A percentile compares a stretch with the other conserved stretches of the same genome.
Evolutionary conservation across 2,113 vertebrate genomes (phyloP).

Genomic region (Dicaeum eximium): DNA sequence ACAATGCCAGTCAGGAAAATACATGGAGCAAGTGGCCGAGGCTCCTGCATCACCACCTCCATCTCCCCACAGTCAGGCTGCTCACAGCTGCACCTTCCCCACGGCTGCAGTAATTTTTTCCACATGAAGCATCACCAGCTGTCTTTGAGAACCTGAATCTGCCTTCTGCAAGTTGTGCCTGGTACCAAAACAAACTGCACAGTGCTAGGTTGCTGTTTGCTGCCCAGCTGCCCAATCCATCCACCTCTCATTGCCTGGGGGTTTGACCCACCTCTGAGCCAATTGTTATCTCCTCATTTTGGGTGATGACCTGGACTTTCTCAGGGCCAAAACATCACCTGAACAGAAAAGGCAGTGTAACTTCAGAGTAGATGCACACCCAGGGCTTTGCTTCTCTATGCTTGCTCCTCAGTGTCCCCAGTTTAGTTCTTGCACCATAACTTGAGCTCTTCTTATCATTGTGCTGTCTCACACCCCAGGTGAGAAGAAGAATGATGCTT

Average conservation of each 20-base stretch:
- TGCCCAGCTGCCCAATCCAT: accelerated
- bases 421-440: neutral
- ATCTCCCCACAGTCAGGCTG: neutral
- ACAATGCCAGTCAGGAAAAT: neutral
- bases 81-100: accelerated
- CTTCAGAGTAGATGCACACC: neutral
- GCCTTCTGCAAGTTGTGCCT: neutral
- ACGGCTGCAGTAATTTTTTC: neutral
- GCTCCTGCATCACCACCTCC: neutral
- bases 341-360: neutral
- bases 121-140: neutral
- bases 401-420: neutral
- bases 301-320: neutral
- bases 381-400: neutral
- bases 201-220: neutral
- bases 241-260: neutral
- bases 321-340: neutral
- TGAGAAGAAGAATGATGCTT: neutral
- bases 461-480: neutral
- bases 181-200: no score
- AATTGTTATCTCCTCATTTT: neutral
- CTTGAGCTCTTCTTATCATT: neutral
- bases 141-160: neutral
- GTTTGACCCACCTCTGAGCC: neutral
- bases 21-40: neutral